These are phyloP conservation scores for Caradrina clavipalpis DNA, from an alignment of 2,888 invertebrate species.

Conservation along the genomic window DNA sequence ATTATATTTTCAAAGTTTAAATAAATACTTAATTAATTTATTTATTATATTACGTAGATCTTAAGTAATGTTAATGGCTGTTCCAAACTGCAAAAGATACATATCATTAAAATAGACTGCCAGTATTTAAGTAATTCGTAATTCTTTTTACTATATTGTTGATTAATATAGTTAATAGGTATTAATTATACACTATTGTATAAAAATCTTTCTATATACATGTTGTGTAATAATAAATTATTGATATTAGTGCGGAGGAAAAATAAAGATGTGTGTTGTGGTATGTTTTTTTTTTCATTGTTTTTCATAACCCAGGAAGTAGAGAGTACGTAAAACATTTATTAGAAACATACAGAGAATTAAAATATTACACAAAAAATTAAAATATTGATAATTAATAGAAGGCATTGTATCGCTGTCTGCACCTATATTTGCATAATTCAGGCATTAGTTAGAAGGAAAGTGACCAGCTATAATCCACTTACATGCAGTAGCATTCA, in stretches of 20 bases:
- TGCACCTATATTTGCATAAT: too few relatives aligned
- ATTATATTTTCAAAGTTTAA: conserved; percentile 37
- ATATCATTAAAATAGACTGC: conserved; percentile 91
- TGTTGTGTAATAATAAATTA: conserved; percentile 90
- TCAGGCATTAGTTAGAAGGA: too few relatives aligned
- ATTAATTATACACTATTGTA: conserved; percentile 90
- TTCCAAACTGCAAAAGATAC: conserved; percentile 90
- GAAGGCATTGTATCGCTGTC: too few relatives aligned
- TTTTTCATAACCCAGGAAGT: background rate
- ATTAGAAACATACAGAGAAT: too few relatives aligned
- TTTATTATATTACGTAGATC: conserved; percentile 62
- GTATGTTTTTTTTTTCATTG: conserved; percentile 64
- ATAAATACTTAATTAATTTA: conserved; percentile 47
- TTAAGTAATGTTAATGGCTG: conserved; percentile 82
- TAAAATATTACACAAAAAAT: too few relatives aligned
- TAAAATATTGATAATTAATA: too few relatives aligned
- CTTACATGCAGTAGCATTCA: too few relatives aligned
- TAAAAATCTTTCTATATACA: conserved; percentile 91
- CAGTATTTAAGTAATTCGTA: conserved; percentile 85
- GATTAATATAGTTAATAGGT: conserved; percentile 87
- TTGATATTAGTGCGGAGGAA: conserved; percentile 79
- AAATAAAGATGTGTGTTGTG: conserved; percentile 90
- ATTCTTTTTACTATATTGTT: conserved; percentile 90
- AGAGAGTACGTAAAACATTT: too few relatives aligned
- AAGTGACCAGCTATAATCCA: too few relatives aligned